Conservation (phyloP, 2,113 vertebrate species). For the Cebus imitator region DNA sequence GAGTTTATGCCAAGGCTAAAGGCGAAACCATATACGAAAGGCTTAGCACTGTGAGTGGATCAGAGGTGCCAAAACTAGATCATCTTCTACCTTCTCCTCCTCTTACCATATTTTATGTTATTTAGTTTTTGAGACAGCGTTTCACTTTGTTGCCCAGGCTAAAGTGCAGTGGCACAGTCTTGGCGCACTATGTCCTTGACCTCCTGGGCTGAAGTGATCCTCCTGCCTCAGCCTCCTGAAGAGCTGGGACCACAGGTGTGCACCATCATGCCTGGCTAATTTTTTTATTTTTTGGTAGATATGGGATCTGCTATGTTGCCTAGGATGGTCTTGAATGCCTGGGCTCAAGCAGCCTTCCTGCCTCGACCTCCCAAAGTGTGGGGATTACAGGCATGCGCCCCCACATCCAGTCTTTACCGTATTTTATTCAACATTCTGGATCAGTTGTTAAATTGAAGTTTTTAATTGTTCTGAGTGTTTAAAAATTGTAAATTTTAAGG, state of each 20-base stretch:
- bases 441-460: conserved; percentile 6
- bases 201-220: neutral
- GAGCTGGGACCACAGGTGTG: neutral
- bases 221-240: neutral
- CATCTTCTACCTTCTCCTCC: neutral
- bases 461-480: conserved; percentile 44
- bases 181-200: neutral
- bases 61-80: neutral
- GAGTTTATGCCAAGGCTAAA: neutral
- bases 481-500: conserved; percentile 21
- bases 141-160: neutral
- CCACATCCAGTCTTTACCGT: neutral
- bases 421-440: conserved; percentile 21
- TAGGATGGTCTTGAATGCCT: neutral
- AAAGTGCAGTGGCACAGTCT: neutral
- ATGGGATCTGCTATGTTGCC: neutral
- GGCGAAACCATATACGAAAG: neutral
- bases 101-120: neutral
- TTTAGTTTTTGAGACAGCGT: neutral
- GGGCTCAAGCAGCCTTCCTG: neutral
- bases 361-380: neutral
- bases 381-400: neutral
- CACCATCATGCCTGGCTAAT: neutral
- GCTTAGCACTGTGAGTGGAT: neutral
- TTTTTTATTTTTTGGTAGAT: neutral